Conservation (phyloP, 2,797 vertebrate species). For the Setipinna tenuifilis region DNA sequence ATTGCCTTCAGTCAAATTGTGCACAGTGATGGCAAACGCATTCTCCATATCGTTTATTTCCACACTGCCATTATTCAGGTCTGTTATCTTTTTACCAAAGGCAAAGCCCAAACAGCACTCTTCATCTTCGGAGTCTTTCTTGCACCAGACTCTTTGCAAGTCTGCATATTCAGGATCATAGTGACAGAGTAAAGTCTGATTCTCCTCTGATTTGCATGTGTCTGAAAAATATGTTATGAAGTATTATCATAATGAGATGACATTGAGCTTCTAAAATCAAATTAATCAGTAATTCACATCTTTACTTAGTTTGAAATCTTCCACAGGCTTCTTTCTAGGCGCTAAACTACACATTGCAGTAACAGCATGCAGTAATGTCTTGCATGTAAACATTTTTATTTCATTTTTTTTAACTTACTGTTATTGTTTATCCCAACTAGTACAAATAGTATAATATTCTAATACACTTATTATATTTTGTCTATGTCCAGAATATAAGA, state of each 20-base stretch:
- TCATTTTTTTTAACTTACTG: no score
- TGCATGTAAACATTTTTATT: no score
- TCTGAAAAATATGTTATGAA: constrained; percentile 44
- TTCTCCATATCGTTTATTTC: constrained; percentile 35
- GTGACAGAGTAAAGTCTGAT: constrained; percentile 55
- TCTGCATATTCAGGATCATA: constrained; percentile 26
- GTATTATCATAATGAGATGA: neutral
- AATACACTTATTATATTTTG: no score
- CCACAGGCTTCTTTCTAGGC: no score
- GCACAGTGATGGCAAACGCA: constrained; percentile 54
- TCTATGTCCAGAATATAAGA: no score
- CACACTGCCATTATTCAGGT: constrained; percentile 40
- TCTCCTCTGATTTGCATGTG: constrained; percentile 22
- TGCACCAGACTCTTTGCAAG: constrained; percentile 63
- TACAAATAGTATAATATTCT: no score
- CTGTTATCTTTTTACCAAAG: neutral
- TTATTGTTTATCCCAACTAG: no score
- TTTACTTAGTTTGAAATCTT: no score
- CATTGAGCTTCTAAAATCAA: no score
- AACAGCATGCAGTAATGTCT: no score
- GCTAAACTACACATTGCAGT: no score
- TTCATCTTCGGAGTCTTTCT: constrained; percentile 14
- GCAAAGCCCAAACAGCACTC: constrained; percentile 61
- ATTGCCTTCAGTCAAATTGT: constrained; percentile 35
- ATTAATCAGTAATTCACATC: no score